Evolutionary conservation across 2,113 vertebrate genomes (phyloP).

Genomic region (Paralichthys olivaceus): DNA sequence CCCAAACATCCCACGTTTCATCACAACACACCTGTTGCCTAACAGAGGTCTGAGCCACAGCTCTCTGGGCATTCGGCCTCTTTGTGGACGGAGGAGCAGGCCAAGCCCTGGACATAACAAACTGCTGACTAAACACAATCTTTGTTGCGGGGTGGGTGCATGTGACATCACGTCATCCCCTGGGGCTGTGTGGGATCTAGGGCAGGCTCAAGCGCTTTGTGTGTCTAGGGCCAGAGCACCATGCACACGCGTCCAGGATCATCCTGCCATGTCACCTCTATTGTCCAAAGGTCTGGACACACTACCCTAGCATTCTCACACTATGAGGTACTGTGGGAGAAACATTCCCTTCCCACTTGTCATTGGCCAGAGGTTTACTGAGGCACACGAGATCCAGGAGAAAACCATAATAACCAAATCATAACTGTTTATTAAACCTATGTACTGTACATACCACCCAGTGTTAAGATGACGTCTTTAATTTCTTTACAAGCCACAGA

Average conservation of each 20-base stretch:
- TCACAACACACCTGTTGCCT: constrained; percentile 66
- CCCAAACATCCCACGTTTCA: constrained; percentile 1
- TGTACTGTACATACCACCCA: neutral
- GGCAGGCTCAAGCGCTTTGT: constrained; percentile 71
- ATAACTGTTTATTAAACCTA: neutral
- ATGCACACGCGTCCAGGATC: constrained; percentile 60
- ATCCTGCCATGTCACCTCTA: constrained; percentile 66
- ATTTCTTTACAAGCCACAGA: constrained; percentile 19
- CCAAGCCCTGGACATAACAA: constrained; percentile 60
- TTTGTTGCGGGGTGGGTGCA: constrained; percentile 75
- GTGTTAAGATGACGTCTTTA: neutral
- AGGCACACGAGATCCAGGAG: constrained; percentile 3
- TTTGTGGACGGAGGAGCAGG: constrained; percentile 66
- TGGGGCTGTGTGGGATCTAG: constrained; percentile 70
- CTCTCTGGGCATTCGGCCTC: constrained; percentile 60
- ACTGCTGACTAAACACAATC: constrained; percentile 77
- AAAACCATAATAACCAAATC: neutral
- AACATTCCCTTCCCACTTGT: constrained; percentile 31
- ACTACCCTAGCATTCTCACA: constrained; percentile 66
- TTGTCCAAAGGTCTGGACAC: constrained; percentile 70
- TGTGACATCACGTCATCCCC: constrained; percentile 75
- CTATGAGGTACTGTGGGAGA: constrained; percentile 66
- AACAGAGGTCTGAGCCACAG: constrained; percentile 39
- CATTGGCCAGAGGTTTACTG: constrained; percentile 36
- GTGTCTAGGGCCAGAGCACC: constrained; percentile 61